Conservation (phyloP, 2,797 vertebrate genomes). For the Tympanoctomys barrerae region DNA sequence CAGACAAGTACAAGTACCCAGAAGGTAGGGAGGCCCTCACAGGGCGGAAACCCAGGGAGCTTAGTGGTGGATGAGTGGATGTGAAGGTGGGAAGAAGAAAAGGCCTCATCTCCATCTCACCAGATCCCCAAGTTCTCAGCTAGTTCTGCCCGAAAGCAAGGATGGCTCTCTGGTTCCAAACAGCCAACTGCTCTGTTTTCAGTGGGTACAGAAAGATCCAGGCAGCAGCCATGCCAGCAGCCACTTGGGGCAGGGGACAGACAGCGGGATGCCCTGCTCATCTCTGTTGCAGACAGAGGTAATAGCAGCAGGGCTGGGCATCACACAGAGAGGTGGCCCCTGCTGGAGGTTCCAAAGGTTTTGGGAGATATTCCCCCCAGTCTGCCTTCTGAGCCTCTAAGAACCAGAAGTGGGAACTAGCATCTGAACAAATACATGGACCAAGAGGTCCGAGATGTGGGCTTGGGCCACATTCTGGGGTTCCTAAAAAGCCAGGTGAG, state of each 20-base stretch:
- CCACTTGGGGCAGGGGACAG: background rate
- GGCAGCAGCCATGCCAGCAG: background rate
- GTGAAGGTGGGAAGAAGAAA: background rate
- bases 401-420: background rate
- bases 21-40: constrained; percentile 90
- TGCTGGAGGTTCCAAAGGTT: background rate
- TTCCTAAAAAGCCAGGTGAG: background rate
- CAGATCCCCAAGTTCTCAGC: background rate
- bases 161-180: background rate
- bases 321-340: background rate
- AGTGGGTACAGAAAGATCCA: background rate
- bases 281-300: background rate
- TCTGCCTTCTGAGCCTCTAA: background rate
- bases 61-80: background rate
- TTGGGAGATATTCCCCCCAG: background rate
- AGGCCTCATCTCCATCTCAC: background rate
- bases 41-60: accelerated
- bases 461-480: background rate
- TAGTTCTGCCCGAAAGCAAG: background rate
- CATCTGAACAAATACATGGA: background rate
- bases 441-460: background rate
- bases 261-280: background rate
- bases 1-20: constrained; percentile 93
- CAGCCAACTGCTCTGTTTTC: background rate
- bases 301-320: background rate